phyloP scores from a whole-genome alignment of 2,888 invertebrate species.

The Lottia scabra region DNA sequence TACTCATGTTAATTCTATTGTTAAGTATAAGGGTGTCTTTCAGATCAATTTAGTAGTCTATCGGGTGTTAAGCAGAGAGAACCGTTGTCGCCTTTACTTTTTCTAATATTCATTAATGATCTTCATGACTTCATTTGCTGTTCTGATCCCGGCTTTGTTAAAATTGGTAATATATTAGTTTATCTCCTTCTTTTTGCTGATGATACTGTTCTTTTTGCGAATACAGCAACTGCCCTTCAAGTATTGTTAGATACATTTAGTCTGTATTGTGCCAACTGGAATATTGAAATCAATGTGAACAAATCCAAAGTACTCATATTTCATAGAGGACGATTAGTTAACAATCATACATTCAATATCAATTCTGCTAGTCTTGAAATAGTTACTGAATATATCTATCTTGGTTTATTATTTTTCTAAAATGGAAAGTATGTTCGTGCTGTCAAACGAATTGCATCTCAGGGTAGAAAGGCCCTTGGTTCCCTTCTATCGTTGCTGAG shows the following conservation, averaged over 20 bases:
- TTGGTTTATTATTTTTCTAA: not conserved
- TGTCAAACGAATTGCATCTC: not conserved
- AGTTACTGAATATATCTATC: not conserved
- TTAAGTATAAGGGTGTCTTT: not conserved
- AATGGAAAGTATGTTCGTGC: not conserved
- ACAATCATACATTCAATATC: not conserved
- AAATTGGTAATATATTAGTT: not conserved
- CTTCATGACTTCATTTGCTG: not conserved
- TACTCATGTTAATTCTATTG: not conserved
- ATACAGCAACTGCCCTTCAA: not conserved
- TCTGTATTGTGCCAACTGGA: not conserved
- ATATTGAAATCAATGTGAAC: not conserved
- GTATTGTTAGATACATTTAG: constrained; percentile 2
- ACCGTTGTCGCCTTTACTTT: not conserved
- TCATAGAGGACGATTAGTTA: not conserved
- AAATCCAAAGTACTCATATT: not conserved
- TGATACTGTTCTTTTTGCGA: not conserved
- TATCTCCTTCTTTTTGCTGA: not conserved
- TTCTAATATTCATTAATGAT: not conserved
- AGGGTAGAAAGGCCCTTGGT: not conserved
- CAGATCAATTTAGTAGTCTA: not conserved
- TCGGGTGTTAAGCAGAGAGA: not conserved
- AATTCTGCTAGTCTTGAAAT: not conserved
- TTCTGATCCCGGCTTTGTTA: not conserved
- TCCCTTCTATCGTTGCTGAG: not conserved